Base-by-base conservation (phyloP, 2,113 vertebrate species). In the Numenius arquata region DNA sequence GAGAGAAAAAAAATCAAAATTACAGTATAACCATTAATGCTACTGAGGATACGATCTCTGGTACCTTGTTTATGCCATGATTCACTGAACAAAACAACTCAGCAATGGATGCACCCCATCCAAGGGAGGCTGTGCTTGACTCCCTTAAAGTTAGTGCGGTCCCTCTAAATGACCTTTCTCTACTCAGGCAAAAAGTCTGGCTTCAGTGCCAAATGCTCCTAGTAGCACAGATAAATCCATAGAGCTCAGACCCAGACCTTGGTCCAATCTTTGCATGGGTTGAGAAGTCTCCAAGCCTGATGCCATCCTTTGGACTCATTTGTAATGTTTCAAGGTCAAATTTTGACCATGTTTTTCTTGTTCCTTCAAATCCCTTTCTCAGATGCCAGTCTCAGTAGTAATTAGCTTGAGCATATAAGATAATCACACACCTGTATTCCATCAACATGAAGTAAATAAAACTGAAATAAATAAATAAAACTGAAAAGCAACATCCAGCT, bases 281-380 rank as follows among this genome's bases (percentile, higher is more conserved):
- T 58, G 62, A 78, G 62, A 68, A 78, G 29, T 32, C 84, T 66
- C 82, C 52, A 48, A 92, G n/a, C 43, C 29, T 3, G 2, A 65
- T 86, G 23, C 73, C 59, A 53, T 43, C 26, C 32, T 76, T 81
- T 65, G 70, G 45, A 62, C 22, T 82, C 1, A 9, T 45, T 91
- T 83, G 77, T 88, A 58, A 29, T 43, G 30, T 83, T 96, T 77
- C 78, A 85, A 91, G 87, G 77, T 76, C 80, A 96, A 58, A 53
- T 94, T 94, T 66, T 82, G 48, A 45, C 87, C 56, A 27, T 83
- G 68, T 88, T 93, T 95, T 88, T 72, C 85, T 89, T 93, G 74
- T 62, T 89, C 50, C 62, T 88, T 89, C 91, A 85, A 88, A 92
- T 73, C 81, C 53, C 77, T 72, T 71, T 88, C 84, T 94, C 86